Evolutionary conservation across 2,113 vertebrate genomes (phyloP).

Genomic region (Pterocles burchelli): DNA sequence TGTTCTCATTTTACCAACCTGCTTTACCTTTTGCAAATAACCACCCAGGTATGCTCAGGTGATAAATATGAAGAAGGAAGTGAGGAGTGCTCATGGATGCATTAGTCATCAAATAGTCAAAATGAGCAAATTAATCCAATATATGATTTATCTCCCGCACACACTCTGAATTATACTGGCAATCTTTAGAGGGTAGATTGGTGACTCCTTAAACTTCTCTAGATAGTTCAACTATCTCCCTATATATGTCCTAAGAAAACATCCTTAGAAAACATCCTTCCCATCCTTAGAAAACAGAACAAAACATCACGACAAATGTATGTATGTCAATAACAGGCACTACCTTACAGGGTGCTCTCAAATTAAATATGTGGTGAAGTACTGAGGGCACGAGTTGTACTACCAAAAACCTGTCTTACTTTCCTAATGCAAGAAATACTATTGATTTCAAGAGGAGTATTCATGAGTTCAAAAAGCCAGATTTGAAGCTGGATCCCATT

Average conservation of each 20-base stretch:
- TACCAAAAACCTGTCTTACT: neutral
- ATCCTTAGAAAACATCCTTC: no score
- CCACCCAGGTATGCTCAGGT: neutral
- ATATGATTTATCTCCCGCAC: neutral
- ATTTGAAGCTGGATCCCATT: slow-evolving; percentile 16
- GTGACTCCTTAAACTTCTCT: neutral
- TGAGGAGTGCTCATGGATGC: neutral
- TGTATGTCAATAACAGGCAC: neutral
- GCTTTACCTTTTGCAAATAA: neutral
- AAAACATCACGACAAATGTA: neutral
- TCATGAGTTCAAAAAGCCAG: neutral
- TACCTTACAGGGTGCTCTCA: neutral
- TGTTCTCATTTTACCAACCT: neutral
- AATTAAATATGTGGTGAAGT: neutral
- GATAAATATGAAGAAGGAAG: neutral
- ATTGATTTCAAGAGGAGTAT: neutral
- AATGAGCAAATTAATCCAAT: neutral
- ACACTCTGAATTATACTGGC: neutral
- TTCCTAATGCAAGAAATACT: neutral
- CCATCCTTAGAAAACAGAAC: neutral
- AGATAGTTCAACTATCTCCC: neutral
- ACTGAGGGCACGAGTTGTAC: neutral
- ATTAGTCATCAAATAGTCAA: neutral
- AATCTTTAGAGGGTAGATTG: neutral
- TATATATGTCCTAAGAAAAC: neutral